Percentiles rank a stretch among this genome's conserved stretches.
Conservation (phyloP, 1,140 invertebrate genomes). For the Drosophila kikkawai region DNA sequence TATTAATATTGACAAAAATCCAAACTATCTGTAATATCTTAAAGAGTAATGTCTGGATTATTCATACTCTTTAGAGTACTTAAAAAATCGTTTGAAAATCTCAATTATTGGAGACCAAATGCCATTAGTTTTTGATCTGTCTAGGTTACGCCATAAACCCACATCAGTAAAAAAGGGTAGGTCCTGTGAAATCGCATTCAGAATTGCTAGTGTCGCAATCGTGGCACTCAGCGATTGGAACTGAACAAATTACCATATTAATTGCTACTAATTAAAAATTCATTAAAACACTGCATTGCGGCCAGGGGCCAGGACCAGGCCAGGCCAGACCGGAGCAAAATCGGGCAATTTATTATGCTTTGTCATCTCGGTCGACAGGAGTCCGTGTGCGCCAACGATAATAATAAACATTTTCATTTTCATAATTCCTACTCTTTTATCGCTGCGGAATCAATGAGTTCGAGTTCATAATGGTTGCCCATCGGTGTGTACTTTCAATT, state of each 20-base stretch:
- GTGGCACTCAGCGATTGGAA: conserved; percentile 53
- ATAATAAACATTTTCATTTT: conserved; percentile 81
- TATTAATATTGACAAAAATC: not conserved
- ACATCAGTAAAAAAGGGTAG: not conserved
- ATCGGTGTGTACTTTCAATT: conserved; percentile 78
- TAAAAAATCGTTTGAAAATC: not conserved
- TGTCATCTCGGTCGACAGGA: conserved; percentile 68
- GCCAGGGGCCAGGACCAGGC: conserved; percentile 31
- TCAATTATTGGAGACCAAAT: not conserved
- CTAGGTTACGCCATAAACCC: conserved; percentile 8
- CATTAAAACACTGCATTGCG: conserved; percentile 69
- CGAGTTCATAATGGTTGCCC: conserved; percentile 34
- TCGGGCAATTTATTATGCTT: conserved; percentile 77
- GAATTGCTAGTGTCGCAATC: conserved; percentile 11
- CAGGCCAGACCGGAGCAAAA: conserved; percentile 35
- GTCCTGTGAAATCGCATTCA: not conserved
- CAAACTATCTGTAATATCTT: not conserved
- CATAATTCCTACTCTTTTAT: conserved; percentile 65
- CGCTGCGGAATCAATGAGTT: conserved; percentile 74
- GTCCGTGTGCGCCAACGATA: conserved; percentile 70
- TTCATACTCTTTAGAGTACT: not conserved
- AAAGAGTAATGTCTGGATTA: not conserved
- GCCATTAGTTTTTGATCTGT: conserved; percentile 5
- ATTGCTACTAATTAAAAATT: conserved; percentile 83
- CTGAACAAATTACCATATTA: conserved; percentile 83